Evolutionary conservation across 2,888 invertebrate genomes (phyloP), one percentile per base, ranked within the genome.

Genomic region (Microplitis deprimator): DNA sequence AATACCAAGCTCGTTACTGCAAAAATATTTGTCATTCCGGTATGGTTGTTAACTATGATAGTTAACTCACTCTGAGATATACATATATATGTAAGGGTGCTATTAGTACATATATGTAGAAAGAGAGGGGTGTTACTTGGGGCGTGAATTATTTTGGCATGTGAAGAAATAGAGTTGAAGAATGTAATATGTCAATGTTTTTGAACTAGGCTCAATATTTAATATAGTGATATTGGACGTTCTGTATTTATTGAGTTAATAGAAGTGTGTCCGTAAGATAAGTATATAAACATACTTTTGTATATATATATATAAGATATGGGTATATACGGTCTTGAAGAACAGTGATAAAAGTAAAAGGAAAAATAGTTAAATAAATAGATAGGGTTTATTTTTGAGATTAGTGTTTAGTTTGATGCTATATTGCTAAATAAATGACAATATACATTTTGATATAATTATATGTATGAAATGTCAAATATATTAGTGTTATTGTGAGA

Each of bases 11-110:
- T 10, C 41, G 38, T 38, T 38, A 50, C 73, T 65, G 29, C 13
- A 29, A 65, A 29, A 65, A 65, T 29, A 65, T 65, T 65, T 65
- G 29, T 73, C 62, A 17, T 64, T 73, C 39, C 39, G 41, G 40
- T 41, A 7, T 50, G 50, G 10, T 50, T 50, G 50, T 50, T 50
- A 50, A 13, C 50, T 50, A 8, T 13, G 50, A 50, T 50, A 50
- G 50, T 50, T 50, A 50, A 50, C 50, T 50, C 50, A 13, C 50
- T 50, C 50, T 50, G 10, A 1, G 5, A 13, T 5, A 50, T 50
- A 5, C 10, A 50, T 50, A 29, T 29, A 4, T 29, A 29, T 29
- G 13, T 50, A 50, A 50, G 50, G 13, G 50, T 50, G 13, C 50
- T 50, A 50, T 50, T 50, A 50, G 50, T 50, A 50, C 13, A 50